Evolutionary conservation across 2,797 vertebrate species (phyloP).

Genomic region (Mareca strepera): DNA sequence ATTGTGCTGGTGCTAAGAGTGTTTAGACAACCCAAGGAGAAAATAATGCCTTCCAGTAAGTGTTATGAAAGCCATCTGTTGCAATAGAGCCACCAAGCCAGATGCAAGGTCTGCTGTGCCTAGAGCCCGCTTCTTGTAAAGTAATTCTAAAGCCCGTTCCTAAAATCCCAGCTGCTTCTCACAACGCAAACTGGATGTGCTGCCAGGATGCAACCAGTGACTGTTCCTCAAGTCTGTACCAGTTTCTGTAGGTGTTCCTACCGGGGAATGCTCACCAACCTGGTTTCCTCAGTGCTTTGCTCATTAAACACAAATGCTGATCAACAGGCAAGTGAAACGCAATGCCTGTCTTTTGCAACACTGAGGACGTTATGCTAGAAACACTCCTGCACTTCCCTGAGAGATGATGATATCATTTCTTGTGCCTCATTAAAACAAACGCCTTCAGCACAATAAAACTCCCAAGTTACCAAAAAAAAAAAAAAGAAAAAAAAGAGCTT

Average conservation of each 20-base stretch:
- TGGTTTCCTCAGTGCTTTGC: not conserved
- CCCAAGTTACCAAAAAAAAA: not conserved
- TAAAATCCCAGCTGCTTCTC: not conserved
- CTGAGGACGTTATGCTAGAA: not conserved
- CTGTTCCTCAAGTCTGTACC: not conserved
- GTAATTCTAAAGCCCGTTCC: not conserved
- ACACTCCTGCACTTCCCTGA: not conserved
- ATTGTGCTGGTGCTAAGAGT: constrained; percentile 22
- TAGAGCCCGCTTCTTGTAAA: not conserved
- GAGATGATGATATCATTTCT: not conserved
- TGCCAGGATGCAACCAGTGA: not conserved
- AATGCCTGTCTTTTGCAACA: not conserved
- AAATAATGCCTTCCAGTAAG: constrained; percentile 55
- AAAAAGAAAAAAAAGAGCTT: not conserved
- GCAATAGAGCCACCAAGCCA: constrained; percentile 9
- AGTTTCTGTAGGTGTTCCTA: not conserved
- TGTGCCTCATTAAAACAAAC: constrained; percentile 24
- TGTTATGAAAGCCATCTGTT: constrained; percentile 44
- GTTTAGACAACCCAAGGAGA: constrained; percentile 37
- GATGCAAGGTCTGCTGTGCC: not conserved
- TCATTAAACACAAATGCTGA: not conserved
- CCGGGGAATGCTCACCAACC: not conserved
- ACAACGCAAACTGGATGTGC: not conserved
- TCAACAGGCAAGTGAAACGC: not conserved
- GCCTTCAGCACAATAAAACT: not conserved